phyloP scores from a whole-genome alignment of 1,140 invertebrate genomes.

The Charaxes varanes region DNA sequence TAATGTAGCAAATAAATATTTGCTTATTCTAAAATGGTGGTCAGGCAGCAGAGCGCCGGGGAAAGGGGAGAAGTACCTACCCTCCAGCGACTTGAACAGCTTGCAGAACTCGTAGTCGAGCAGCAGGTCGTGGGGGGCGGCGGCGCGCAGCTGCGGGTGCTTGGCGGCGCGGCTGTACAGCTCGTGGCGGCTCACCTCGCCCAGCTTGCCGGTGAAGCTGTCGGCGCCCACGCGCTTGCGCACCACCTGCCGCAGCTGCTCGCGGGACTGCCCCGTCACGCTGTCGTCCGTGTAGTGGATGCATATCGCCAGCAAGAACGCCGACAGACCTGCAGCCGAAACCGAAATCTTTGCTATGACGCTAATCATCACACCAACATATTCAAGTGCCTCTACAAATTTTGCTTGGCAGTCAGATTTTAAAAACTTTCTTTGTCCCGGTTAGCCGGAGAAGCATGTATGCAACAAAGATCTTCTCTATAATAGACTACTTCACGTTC shows the following conservation, averaged over 20 bases:
- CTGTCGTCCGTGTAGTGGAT: constrained; percentile 94
- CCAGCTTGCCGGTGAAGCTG: constrained; percentile 89
- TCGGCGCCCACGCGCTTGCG: constrained; percentile 96
- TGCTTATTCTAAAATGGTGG: too few relatives aligned
- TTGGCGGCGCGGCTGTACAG: constrained; percentile 93
- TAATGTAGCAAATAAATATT: too few relatives aligned
- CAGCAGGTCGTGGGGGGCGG: constrained; percentile 85
- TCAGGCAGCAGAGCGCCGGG: too few relatives aligned
- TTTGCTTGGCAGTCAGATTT: too few relatives aligned
- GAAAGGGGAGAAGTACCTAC: too few relatives aligned
- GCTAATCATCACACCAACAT: not conserved
- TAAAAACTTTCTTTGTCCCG: too few relatives aligned
- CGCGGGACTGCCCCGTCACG: constrained; percentile 86
- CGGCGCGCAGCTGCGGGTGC: constrained; percentile 90
- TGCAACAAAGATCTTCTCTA: too few relatives aligned
- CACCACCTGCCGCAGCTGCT: constrained; percentile 88
- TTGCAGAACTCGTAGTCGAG: constrained; percentile 97
- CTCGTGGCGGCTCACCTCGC: constrained; percentile 91
- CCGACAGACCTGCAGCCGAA: constrained; percentile 81
- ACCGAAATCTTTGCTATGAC: too few relatives aligned
- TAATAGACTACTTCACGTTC: too few relatives aligned
- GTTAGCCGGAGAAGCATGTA: too few relatives aligned
- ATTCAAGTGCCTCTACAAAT: too few relatives aligned
- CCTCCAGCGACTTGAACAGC: constrained; percentile 87
- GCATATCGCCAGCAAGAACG: constrained; percentile 95